These are phyloP conservation scores for Glossophaga mutica DNA, from an alignment of 2,797 vertebrate genomes.

Conservation along the genomic window DNA sequence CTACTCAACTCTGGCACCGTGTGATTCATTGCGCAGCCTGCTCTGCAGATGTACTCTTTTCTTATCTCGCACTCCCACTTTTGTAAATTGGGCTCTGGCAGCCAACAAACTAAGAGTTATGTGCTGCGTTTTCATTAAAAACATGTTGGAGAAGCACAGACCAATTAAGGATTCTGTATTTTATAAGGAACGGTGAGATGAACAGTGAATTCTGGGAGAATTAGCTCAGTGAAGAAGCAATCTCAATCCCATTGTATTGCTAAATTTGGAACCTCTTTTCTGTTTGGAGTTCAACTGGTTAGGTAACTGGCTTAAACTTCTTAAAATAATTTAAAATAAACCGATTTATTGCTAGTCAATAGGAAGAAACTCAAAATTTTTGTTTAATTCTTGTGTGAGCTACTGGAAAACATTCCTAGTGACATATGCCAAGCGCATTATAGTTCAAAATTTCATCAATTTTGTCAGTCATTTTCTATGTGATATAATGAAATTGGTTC, in stretches of 20 bases:
- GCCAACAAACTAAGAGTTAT: slow-evolving; percentile 99
- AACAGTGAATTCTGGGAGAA: slow-evolving; percentile 82
- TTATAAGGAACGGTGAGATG: slow-evolving; percentile 91
- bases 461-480: slow-evolving; percentile 57
- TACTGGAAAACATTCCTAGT: slow-evolving; percentile 51
- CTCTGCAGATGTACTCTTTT: slow-evolving; percentile 95
- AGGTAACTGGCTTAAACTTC: background rate
- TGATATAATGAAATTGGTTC: slow-evolving; percentile 32
- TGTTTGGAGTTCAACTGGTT: background rate
- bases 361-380: slow-evolving; percentile 47
- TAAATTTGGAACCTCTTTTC: background rate
- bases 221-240: slow-evolving; percentile 81
- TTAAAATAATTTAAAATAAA: background rate
- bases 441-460: slow-evolving; percentile 57
- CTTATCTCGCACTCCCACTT: slow-evolving; percentile 99
- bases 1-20: slow-evolving; percentile 98
- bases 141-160: slow-evolving; percentile 98
- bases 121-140: slow-evolving; percentile 99
- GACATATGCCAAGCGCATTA: slow-evolving; percentile 57
- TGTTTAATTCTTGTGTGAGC: slow-evolving; percentile 30
- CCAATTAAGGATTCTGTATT: slow-evolving; percentile 98
- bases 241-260: slow-evolving; percentile 59
- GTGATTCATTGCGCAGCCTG: slow-evolving; percentile 99
- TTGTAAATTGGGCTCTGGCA: slow-evolving; percentile 99
- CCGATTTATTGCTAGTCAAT: background rate